Base-by-base conservation (phyloP, 2,113 vertebrate species). In the Trichomycterus rosablanca region DNA sequence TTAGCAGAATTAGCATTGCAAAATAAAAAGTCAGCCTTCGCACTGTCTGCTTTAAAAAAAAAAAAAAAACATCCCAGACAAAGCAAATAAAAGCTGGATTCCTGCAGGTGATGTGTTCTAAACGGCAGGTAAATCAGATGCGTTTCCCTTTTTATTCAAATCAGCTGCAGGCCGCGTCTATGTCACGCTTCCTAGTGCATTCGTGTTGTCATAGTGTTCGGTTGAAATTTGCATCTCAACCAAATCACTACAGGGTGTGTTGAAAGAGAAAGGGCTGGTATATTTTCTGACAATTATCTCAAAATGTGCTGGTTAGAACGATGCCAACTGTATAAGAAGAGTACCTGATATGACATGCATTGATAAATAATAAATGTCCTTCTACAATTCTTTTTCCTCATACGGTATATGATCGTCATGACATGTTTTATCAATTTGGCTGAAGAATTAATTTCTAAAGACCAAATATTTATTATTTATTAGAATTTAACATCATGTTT, bases 201-300 rank as follows among this genome's bases (percentile, higher is more conserved):
- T 23, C 11, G 52, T 32, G 48, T 52, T 14, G 3, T 24, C 59
- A 6, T 5, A 19, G 1, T 52, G 60, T 80, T 81, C 81, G 62
- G 83, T 83, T 86, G 65, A 46, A 34, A 86, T 88, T 88, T 88
- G 84, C 85, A 86, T 88, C 34, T 15, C 45, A 88, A 72, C 76
- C 81, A 88, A 88, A 88, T 86, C 42, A 71, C 67, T 45, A 51
- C 39, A 50, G 40, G 42, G 22, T 7, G 43, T 45, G 53, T 23
- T 2, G 26, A 57, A 45, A 56, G 28, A 58, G 34, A 66, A 59
- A 69, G 20, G n/a, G 12, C 3, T 14, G 34, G 5, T 11, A 2
- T 2, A 14, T 46, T n/a, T 65, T 46, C 28, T 19, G 28, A 16
- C 61, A 37, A 58, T 56, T 54, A 40, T 40, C 37, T n/a, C 12